These are phyloP conservation scores for Plectropomus leopardus DNA, from an alignment of 2,113 vertebrate species.

Conservation along the genomic window DNA sequence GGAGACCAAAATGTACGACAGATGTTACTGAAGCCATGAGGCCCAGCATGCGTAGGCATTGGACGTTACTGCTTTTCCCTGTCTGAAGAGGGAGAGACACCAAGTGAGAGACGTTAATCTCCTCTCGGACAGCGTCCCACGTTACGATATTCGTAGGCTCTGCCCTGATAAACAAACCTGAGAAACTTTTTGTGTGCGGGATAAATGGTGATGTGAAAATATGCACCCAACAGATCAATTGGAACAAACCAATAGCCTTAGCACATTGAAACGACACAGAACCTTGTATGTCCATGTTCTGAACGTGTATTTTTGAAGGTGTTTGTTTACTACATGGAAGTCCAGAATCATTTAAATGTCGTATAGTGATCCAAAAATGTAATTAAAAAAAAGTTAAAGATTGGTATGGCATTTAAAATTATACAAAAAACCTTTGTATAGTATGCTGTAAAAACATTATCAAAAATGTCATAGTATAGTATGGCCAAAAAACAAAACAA, in stretches of 20 bases:
- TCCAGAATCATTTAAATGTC: too few species aligned
- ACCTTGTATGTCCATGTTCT: background rate
- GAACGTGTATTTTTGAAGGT: background rate
- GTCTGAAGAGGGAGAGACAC: background rate
- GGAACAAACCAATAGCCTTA: too few species aligned
- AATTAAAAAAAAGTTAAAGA: too few species aligned
- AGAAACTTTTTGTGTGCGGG: background rate
- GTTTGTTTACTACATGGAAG: background rate
- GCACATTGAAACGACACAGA: background rate
- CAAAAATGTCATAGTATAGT: too few species aligned
- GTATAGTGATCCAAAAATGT: too few species aligned
- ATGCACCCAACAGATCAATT: too few species aligned
- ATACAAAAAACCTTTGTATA: too few species aligned
- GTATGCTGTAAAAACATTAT: too few species aligned
- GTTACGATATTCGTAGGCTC: background rate
- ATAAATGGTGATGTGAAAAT: too few species aligned
- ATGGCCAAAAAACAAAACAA: too few species aligned
- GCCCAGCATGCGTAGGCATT: background rate
- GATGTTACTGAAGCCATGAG: background rate
- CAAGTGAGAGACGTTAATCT: background rate
- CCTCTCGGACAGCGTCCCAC: too few species aligned
- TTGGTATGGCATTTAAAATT: too few species aligned
- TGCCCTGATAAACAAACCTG: slow-evolving; percentile 1
- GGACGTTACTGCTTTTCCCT: background rate
- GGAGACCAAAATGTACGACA: background rate